Evolutionary conservation across 2,888 invertebrate genomes (phyloP), one percentile per base, ranked within the genome.

Genomic region (Apocheima hispidaria): DNA sequence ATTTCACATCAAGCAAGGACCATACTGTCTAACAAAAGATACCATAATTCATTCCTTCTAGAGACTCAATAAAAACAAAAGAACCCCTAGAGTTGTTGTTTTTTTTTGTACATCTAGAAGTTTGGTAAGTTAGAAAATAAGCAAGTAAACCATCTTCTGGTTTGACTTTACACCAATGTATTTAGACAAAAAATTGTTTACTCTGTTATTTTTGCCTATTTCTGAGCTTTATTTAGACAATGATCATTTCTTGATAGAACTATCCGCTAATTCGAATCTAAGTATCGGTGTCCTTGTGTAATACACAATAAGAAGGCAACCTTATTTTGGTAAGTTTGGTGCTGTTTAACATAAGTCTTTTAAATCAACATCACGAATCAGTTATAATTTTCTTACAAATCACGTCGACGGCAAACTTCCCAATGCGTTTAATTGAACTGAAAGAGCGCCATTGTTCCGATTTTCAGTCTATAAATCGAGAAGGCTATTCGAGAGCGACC

Each of bases 401-500:
- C 55, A 16, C 18, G 28, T 46, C 36, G 49, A 51, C 18, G 16
- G 18, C 60, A 70, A 75, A 74, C 70, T 72, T 75, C 63, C 58
- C 70, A 60, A 75, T 73, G 67, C 65, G 69, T 57, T 66, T 70
- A 70, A 77, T 75, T 74, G 67, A 74, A 74, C 77, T 69, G 74
- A 74, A 75, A 64, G 63, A 60, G 60, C 40, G 21, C 49, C 61
- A 67, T 77, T 77, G 70, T 74, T 71, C 64, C 40, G 38, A 54
- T 46, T 48, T 59, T 33, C 54, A 67, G 66, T 65, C 66, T 55
- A 72, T 73, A 70, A 75, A 73, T 75, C 71, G n/a, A 68, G 53
- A 55, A 56, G 46, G 48, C 68, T 60, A 71, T 75, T 71, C n/a
- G n/a, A n/a, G 73, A 75, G 57, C 65, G 68, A 72, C 74, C 69